Evolutionary conservation across 1,140 invertebrate species (phyloP).

Genomic region (Popillia japonica): DNA sequence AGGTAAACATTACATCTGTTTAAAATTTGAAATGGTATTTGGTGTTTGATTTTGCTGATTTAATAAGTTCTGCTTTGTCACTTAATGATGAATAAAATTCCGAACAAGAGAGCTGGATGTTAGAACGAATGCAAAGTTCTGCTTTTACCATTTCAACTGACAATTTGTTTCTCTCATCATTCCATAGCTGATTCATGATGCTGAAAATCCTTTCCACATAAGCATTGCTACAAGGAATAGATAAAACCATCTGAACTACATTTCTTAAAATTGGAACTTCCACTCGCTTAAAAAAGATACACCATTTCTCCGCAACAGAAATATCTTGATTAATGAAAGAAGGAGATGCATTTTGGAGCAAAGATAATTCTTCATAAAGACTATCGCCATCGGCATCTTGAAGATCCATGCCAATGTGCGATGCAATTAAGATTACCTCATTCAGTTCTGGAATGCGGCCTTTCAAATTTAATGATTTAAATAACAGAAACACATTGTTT

Average conservation of each 20-base stretch:
- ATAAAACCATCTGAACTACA: constrained; percentile 21
- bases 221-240: constrained; percentile 32
- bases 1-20: neutral
- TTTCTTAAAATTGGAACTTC: constrained; percentile 31
- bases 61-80: constrained; percentile 22
- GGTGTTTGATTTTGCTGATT: constrained; percentile 20
- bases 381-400: constrained; percentile 35
- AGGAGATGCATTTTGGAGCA: constrained; percentile 23
- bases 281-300: neutral
- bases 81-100: constrained; percentile 22
- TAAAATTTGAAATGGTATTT: constrained; percentile 19
- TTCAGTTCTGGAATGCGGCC: constrained; percentile 31
- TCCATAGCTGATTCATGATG: constrained; percentile 27
- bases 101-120: constrained; percentile 10
- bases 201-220: constrained; percentile 36
- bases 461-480: constrained; percentile 37
- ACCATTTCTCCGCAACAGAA: constrained; percentile 17
- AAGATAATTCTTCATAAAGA: constrained; percentile 39
- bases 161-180: constrained; percentile 30
- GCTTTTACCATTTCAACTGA: constrained; percentile 29
- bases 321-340: constrained; percentile 35
- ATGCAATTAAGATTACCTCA: constrained; percentile 36
- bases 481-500: constrained; percentile 36
- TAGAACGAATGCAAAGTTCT: constrained; percentile 26
- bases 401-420: constrained; percentile 17